phyloP scores from a whole-genome alignment of 2,888 invertebrate species.

The Pterostichus niger region DNA sequence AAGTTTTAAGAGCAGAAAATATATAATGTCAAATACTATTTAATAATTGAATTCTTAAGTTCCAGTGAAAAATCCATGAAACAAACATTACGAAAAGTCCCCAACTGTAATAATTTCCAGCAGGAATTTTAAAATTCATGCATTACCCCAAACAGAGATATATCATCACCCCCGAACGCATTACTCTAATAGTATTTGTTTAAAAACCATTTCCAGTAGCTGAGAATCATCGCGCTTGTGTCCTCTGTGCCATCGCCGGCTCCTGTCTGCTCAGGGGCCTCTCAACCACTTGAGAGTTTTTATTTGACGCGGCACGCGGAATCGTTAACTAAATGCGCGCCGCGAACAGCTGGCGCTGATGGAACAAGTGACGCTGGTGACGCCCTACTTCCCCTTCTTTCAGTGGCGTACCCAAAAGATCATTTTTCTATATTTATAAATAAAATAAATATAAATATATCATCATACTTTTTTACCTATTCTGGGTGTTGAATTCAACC shows the following conservation, averaged over 20 bases:
- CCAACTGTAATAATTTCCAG: too few species aligned
- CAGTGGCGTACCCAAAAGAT: slow-evolving; percentile 4
- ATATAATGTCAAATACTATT: too few species aligned
- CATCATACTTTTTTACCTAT: too few species aligned
- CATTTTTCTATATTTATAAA: background rate
- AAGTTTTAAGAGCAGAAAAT: too few species aligned
- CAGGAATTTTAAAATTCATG: too few species aligned
- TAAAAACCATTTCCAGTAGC: slow-evolving; percentile 24
- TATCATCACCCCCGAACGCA: slow-evolving; percentile 7
- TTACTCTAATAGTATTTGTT: slow-evolving; percentile 25
- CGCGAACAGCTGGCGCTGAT: slow-evolving; percentile 59
- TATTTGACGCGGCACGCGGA: slow-evolving; percentile 55
- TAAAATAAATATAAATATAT: too few species aligned
- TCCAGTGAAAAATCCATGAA: too few species aligned
- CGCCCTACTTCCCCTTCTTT: slow-evolving; percentile 41
- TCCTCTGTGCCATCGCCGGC: background rate
- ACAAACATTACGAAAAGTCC: too few species aligned
- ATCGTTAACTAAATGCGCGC: slow-evolving; percentile 61
- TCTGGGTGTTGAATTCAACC: too few species aligned
- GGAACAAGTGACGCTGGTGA: slow-evolving; percentile 59
- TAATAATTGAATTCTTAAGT: too few species aligned
- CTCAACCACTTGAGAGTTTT: slow-evolving; percentile 58
- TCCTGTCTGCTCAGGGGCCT: slow-evolving; percentile 12
- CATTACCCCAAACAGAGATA: background rate
- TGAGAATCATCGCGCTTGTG: slow-evolving; percentile 8